Conservation (phyloP, 1,140 invertebrate genomes). For the Drosophila teissieri region DNA sequence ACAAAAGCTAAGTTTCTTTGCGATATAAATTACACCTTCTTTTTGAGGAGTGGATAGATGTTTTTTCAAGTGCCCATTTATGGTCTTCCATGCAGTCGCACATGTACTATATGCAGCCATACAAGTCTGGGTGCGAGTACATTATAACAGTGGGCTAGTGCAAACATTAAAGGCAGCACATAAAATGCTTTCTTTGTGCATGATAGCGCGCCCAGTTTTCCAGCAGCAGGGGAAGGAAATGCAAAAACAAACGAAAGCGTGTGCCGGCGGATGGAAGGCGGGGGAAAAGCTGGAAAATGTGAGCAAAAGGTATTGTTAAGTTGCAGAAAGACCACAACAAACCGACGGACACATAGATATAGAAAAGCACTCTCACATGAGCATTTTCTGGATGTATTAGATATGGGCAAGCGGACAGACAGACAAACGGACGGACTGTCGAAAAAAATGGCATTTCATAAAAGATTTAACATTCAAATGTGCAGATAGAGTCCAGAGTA, state of each 20-base stretch:
- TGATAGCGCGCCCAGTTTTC: slow-evolving; percentile 50
- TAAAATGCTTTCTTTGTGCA: slow-evolving; percentile 77
- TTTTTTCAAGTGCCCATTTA: slow-evolving; percentile 16
- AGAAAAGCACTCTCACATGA: slow-evolving; percentile 38
- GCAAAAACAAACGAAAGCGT: slow-evolving; percentile 75
- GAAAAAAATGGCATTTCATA: slow-evolving; percentile 69
- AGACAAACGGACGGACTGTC: slow-evolving; percentile 20
- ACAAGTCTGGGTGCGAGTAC: slow-evolving; percentile 42
- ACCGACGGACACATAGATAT: slow-evolving; percentile 14
- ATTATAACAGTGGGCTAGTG: slow-evolving; percentile 73
- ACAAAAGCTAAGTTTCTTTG: too few species aligned
- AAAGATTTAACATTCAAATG: slow-evolving; percentile 83
- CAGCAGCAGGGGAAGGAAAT: slow-evolving; percentile 27
- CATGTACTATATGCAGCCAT: slow-evolving; percentile 7
- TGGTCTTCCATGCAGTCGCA: slow-evolving; percentile 3
- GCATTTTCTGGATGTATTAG: slow-evolving; percentile 62
- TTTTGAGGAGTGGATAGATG: not conserved
- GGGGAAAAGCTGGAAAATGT: slow-evolving; percentile 16
- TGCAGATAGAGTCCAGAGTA: slow-evolving; percentile 46
- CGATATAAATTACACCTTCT: too few species aligned
- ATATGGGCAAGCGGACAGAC: slow-evolving; percentile 35
- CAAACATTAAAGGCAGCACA: slow-evolving; percentile 75
- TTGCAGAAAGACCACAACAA: slow-evolving; percentile 64
- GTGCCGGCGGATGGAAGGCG: slow-evolving; percentile 17
- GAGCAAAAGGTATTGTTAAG: slow-evolving; percentile 69